Conservation (phyloP, 2,797 vertebrate species). For the Helarctos malayanus region DNA sequence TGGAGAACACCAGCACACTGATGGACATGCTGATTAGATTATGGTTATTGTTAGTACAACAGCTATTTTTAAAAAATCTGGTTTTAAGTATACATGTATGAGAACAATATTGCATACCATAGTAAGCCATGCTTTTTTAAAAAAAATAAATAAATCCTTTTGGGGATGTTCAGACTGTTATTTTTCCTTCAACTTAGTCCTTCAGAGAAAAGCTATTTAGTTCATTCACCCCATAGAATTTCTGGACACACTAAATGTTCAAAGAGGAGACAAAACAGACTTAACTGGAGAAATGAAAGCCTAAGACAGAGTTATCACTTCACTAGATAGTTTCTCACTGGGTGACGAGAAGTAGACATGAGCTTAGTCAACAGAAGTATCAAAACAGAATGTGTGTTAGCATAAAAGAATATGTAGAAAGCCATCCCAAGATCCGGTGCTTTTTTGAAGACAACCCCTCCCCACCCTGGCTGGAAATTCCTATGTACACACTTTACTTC, state of each 20-base stretch:
- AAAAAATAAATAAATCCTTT: slow-evolving; percentile 89
- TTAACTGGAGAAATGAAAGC: neutral
- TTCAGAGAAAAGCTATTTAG: neutral
- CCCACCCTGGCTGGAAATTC: neutral
- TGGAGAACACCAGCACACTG: slow-evolving; percentile 73
- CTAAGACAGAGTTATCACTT: neutral
- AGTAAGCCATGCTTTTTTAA: slow-evolving; percentile 80
- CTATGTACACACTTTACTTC: neutral
- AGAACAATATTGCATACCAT: slow-evolving; percentile 80
- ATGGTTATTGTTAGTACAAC: slow-evolving; percentile 78
- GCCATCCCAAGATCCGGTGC: neutral
- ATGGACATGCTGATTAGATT: slow-evolving; percentile 51
- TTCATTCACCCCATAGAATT: neutral
- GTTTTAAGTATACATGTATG: slow-evolving; percentile 83
- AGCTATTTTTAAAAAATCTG: slow-evolving; percentile 79
- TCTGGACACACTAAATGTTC: neutral
- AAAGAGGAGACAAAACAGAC: neutral
- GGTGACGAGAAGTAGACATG: neutral
- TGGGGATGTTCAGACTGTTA: slow-evolving; percentile 76
- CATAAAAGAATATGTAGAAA: neutral
- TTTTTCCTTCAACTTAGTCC: neutral
- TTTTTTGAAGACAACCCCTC: neutral
- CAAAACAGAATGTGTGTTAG: neutral
- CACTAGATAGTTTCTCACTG: neutral
- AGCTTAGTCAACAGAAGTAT: neutral